Conservation (phyloP, 2,797 vertebrate species). For the Pteropus rufus region DNA sequence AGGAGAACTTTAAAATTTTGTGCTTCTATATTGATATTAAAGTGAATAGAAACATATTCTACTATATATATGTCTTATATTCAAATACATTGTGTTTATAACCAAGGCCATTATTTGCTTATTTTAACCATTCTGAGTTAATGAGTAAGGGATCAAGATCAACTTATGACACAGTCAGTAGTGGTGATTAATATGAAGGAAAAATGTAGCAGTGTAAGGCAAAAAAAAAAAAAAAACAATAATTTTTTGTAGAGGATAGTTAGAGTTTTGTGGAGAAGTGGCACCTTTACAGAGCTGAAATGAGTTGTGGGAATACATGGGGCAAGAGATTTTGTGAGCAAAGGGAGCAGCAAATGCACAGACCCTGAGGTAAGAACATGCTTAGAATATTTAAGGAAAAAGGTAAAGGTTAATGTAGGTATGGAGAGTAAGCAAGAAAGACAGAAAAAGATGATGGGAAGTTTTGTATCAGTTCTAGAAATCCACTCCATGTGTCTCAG, state of each 20-base stretch:
- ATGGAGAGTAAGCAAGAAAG: not conserved
- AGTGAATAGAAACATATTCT: not conserved
- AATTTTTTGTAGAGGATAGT: not conserved
- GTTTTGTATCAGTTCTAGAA: not conserved
- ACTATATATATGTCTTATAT: not conserved
- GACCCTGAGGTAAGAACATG: not conserved
- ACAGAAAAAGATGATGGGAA: not conserved
- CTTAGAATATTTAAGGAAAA: not conserved
- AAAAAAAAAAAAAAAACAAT: not conserved
- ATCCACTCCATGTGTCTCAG: not conserved
- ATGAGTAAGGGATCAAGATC: not conserved
- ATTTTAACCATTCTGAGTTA: not conserved
- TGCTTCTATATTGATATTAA: not conserved
- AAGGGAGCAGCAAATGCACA: not conserved
- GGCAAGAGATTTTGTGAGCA: not conserved
- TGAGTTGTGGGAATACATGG: not conserved
- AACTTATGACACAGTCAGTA: not conserved
- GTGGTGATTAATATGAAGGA: not conserved
- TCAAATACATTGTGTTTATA: not conserved
- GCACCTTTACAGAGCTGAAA: not conserved
- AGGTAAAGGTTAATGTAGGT: not conserved
- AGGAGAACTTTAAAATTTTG: not conserved
- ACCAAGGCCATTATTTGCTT: not conserved
- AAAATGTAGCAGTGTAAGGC: not conserved
- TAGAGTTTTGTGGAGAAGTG: not conserved